A percentile compares a stretch with the other conserved stretches of the same genome.
phyloP scores from a whole-genome alignment of 2,888 invertebrate species.

The Drosophila picticornis region DNA sequence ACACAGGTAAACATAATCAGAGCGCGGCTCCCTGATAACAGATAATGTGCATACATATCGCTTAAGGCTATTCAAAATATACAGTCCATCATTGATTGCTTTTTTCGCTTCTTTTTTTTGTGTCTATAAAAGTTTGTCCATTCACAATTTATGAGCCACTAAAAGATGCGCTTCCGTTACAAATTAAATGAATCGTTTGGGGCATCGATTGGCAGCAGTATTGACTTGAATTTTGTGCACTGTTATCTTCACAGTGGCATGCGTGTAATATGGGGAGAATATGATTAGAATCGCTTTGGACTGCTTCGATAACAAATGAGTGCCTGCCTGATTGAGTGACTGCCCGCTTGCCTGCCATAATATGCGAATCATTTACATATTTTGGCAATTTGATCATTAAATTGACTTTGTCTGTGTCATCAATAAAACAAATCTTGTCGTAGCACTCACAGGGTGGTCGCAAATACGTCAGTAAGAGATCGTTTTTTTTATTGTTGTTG shows the following conservation, averaged over 20 bases:
- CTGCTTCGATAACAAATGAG: conserved; percentile 47
- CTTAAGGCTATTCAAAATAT: conserved; percentile 9
- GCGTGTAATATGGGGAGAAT: conserved; percentile 22
- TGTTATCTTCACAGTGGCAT: conserved; percentile 44
- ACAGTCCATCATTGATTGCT: conserved; percentile 22
- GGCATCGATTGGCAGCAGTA: conserved; percentile 43
- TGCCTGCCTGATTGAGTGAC: not conserved
- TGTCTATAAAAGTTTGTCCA: not conserved
- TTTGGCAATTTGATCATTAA: conserved; percentile 66
- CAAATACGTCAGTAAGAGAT: conserved; percentile 3
- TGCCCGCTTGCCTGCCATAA: conserved; percentile 22
- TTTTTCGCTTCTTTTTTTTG: not conserved
- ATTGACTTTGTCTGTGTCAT: conserved; percentile 14
- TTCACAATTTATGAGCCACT: conserved; percentile 1
- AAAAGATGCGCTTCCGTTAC: conserved; percentile 46
- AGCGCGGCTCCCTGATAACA: conserved; percentile 47
- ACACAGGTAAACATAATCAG: conserved; percentile 48
- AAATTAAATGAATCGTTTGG: conserved; percentile 22
- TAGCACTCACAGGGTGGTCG: conserved; percentile 40
- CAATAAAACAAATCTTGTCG: conserved; percentile 3
- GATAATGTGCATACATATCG: conserved; percentile 47
- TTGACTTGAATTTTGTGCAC: conserved; percentile 24
- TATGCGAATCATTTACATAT: conserved; percentile 68
- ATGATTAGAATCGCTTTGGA: conserved; percentile 57
- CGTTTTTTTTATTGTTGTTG: conserved; percentile 11